Percentiles rank a stretch among this genome's conserved stretches.
These are phyloP conservation scores for Ictidomys tridecemlineatus DNA, from an alignment of 2,113 vertebrate species.

Conservation along the genomic window DNA sequence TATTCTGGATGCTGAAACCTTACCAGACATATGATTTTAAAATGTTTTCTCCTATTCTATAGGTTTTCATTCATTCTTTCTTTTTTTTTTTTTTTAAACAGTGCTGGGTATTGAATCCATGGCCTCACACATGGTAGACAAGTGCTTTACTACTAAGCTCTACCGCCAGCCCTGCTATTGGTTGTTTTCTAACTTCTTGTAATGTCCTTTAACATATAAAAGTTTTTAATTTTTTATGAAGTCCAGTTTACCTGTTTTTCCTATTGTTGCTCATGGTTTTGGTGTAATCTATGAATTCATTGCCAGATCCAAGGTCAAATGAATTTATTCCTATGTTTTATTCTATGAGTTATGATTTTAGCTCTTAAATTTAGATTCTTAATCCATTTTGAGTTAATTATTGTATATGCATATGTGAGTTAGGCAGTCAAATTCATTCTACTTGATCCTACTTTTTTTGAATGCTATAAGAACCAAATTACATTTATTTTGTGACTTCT, in stretches of 20 bases:
- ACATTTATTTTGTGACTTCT: not conserved
- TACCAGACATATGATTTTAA: not conserved
- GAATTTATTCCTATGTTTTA: not conserved
- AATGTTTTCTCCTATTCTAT: not conserved
- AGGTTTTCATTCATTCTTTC: not conserved
- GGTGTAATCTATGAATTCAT: not conserved
- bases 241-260: not conserved
- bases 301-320: not conserved
- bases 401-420: not conserved
- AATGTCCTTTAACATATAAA: not conserved
- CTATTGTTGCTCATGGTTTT: not conserved
- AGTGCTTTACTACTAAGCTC: no score
- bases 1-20: not conserved
- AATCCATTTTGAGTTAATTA: not conserved
- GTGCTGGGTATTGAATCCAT: no score
- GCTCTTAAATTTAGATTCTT: not conserved
- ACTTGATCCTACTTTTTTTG: conserved; percentile 43
- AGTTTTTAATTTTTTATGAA: conserved; percentile 6
- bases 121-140: no score
- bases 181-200: conserved; percentile 13
- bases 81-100: no score
- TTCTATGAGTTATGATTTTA: not conserved
- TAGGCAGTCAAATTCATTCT: not conserved
- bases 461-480: not conserved
- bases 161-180: not conserved